phyloP scores from a whole-genome alignment of 37 sponge, comb jelly and placozoan species.

The Tethya wilhelma region DNA sequence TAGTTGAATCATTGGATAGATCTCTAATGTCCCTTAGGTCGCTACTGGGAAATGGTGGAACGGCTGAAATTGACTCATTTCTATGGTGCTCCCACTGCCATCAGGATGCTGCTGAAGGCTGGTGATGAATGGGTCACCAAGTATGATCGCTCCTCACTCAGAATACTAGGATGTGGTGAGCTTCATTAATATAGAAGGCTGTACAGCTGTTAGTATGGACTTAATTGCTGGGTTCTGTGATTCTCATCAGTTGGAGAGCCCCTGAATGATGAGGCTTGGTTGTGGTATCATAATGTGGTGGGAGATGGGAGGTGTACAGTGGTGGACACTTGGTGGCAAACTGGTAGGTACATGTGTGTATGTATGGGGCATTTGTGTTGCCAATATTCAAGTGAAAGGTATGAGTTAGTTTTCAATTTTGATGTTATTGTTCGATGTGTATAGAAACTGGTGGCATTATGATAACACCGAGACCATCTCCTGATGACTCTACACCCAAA shows the following conservation, averaged over 20 bases:
- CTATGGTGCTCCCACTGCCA: slow-evolving; percentile 95
- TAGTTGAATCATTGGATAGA: too few species aligned
- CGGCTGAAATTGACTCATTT: slow-evolving; percentile 85
- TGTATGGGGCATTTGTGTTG: too few species aligned
- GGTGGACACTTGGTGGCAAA: slow-evolving; percentile 98
- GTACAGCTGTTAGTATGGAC: not conserved
- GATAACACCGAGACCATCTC: slow-evolving; percentile 89
- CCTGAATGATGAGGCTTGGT: slow-evolving; percentile 92
- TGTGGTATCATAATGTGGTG: slow-evolving; percentile 87
- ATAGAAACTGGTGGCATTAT: slow-evolving; percentile 94
- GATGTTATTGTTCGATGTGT: not conserved
- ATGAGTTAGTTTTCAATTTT: not conserved
- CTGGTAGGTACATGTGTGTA: slow-evolving; percentile 58
- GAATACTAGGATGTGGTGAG: slow-evolving; percentile 91
- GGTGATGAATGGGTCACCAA: slow-evolving; percentile 85
- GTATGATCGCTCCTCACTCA: slow-evolving; percentile 84
- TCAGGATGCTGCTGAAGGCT: slow-evolving; percentile 85
- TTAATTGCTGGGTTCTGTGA: not conserved
- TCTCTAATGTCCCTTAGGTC: too few species aligned
- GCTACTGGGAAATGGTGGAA: slow-evolving; percentile 95
- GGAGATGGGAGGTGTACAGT: slow-evolving; percentile 87
- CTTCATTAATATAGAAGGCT: not conserved
- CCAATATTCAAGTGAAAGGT: not conserved
- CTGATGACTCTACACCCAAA: slow-evolving; percentile 74
- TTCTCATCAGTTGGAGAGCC: slow-evolving; percentile 88